Evolutionary conservation across 2,113 vertebrate genomes (phyloP), one percentile per base, ranked within the genome.

Genomic region (Corythoichthys intestinalis): DNA sequence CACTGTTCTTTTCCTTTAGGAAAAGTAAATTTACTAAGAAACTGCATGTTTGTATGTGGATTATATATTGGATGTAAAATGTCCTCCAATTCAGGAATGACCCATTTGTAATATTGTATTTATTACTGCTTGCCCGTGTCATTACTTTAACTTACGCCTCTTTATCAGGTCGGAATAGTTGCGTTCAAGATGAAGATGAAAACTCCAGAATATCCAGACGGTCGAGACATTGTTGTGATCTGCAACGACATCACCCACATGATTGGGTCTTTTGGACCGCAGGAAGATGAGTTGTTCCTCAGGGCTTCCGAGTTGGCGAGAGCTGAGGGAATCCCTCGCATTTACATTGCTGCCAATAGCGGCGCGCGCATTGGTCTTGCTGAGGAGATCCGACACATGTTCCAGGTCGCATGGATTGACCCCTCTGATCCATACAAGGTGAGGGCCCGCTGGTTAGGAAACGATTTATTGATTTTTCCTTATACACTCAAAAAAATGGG

Each of bases 401-500:
- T 98, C 92, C 94, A 96, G 67, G 96, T 98, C 87, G 96, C 94
- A 39, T 98, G 97, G 97, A 86, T 93, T 44, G 95, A 98, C 79
- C 94, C 94, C 0, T 52, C 14, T 0, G 94, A 99, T 69, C 96
- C 94, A 5, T 91, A 93, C 89, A 98, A 98, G 92, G 97, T 97
- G 20, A 80, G 15, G 17, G 59, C n/a, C 4, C 6, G 8, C 46
- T 35, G 8, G 41, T 38, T 57, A 44, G 39, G 6, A 41, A 41
- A 41, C 6, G 6, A 41, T 41, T 41, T n/a, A n/a, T n/a, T n/a
- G n/a, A n/a, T n/a, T n/a, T n/a, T n/a, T n/a, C n/a, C n/a, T n/a
- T n/a, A n/a, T n/a, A n/a, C n/a, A n/a, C n/a, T n/a, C n/a, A n/a
- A n/a, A n/a, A n/a, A n/a, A n/a, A n/a, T n/a, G n/a, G n/a, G n/a